A percentile compares a stretch with the other conserved stretches of the same genome.
Evolutionary conservation across 2,888 invertebrate genomes (phyloP).

Genomic region (Stegana nigrithorax): DNA sequence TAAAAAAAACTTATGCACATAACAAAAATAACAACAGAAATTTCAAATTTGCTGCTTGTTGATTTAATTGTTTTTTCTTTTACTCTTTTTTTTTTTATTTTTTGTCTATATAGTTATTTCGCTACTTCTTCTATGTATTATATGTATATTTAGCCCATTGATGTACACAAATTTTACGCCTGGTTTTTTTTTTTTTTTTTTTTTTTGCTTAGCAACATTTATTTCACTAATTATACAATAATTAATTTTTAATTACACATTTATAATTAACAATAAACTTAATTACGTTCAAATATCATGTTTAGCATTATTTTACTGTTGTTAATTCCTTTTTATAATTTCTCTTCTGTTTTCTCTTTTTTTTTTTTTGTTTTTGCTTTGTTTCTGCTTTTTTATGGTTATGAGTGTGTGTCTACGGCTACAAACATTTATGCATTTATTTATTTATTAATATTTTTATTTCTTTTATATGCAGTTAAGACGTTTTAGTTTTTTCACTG

Average conservation of each 20-base stretch:
- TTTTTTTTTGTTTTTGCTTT: constrained; percentile 17
- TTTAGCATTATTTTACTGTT: constrained; percentile 37
- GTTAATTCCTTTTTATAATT: constrained; percentile 44
- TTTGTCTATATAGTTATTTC: constrained; percentile 28
- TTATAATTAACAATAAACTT: constrained; percentile 46
- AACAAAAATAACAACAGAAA: background rate
- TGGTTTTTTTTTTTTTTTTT: constrained; percentile 21
- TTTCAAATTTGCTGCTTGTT: constrained; percentile 29
- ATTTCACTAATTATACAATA: constrained; percentile 39
- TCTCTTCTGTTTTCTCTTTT: background rate
- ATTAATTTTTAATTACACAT: constrained; percentile 31
- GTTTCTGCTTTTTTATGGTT: constrained; percentile 7
- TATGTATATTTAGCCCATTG: constrained; percentile 58
- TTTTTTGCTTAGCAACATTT: constrained; percentile 28
- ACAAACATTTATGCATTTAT: constrained; percentile 14
- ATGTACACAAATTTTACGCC: constrained; percentile 42
- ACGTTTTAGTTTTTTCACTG: constrained; percentile 21
- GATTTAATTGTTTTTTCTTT: constrained; percentile 3
- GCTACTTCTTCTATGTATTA: constrained; percentile 55
- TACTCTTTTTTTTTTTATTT: constrained; percentile 21
- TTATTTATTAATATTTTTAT: constrained; percentile 40
- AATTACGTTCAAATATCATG: constrained; percentile 37
- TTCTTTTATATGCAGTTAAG: constrained; percentile 8
- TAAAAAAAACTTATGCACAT: too few species aligned
- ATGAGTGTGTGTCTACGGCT: background rate